Percentiles rank a stretch among this genome's conserved stretches.
These are phyloP conservation scores for Synanthedon myopaeformis DNA, from an alignment of 2,888 invertebrate species.

Conservation along the genomic window DNA sequence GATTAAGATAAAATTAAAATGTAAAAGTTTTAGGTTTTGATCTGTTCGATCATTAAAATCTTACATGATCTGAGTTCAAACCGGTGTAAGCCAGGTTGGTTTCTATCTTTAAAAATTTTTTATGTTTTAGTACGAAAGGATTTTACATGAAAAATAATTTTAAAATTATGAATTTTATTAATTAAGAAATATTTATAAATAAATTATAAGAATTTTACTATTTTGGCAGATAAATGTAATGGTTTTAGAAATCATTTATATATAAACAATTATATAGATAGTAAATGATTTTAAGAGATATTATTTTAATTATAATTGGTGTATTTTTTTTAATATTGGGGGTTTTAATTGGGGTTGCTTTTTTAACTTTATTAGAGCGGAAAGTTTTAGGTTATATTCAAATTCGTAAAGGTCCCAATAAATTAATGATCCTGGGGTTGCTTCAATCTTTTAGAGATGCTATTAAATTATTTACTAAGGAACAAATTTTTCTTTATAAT, in stretches of 20 bases:
- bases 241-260: conserved; percentile 77
- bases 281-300: conserved; percentile 63
- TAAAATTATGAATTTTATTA: conserved; percentile 30
- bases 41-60: conserved; percentile 86
- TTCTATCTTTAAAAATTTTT: conserved; percentile 77
- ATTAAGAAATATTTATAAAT: too few relatives aligned
- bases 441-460: conserved; percentile 80
- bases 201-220: conserved; percentile 44
- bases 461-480: conserved; percentile 78
- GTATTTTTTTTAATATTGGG: conserved; percentile 69
- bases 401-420: conserved; percentile 81
- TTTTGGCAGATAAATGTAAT: conserved; percentile 78
- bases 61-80: conserved; percentile 92
- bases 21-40: conserved; percentile 76
- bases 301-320: conserved; percentile 45
- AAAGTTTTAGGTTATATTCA: conserved; percentile 79
- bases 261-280: conserved; percentile 69
- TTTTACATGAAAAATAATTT: conserved; percentile 70
- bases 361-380: conserved; percentile 80
- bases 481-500: conserved; percentile 65
- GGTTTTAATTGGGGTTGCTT: conserved; percentile 75
- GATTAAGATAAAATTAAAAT: conserved; percentile 79
- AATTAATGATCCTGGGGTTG: conserved; percentile 72
- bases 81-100: conserved; percentile 88
- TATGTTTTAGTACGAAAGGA: conserved; percentile 86